Base-by-base conservation (phyloP, 2,797 vertebrate genomes). In the Alca torda region DNA sequence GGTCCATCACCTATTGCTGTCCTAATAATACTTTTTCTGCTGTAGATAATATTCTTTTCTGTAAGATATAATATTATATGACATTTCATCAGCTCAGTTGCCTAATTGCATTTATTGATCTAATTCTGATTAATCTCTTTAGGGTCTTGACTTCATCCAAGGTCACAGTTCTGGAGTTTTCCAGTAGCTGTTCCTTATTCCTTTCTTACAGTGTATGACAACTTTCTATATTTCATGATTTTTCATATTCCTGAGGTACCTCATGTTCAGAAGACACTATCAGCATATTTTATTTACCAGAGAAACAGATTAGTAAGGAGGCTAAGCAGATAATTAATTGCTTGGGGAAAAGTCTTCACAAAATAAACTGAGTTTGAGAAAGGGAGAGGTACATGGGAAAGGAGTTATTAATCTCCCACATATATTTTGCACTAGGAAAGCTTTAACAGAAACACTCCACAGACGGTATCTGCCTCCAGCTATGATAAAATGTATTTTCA, bases 1-100 rank as follows among this genome's bases (percentile, higher is more conserved):
- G 10, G 5, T 51, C 13, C 30, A 6, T 16, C 4, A 12, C 9
- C 13, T 2, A 4, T 16, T 16, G 8, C 11, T 39, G 3, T 61
- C 8, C 21, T 65, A 24, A 16, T 50, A 54, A 41, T 2, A 39
- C 6, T 30, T 46, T 19, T 53, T 43, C n/a, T 53, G 11, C 12
- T 60, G 25, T 15, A 77, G 26, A 17, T 24, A 73, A 53, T 12
- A n/a, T 0, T 16, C 9, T 65, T 91, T 64, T 64, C 26, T 4
- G 2, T 18, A 43, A 73, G 23, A 83, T 79, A 69, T 48, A 60
- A 33, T 4, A 33, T 50, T 54, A 16, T 5, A 19, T 30, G 26
- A 19, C 5, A 54, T 65, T 43, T 83, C 10, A 39, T 69, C 18
- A 73, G 3, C 41, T 81, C 43, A 79, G 16, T 39, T 76, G 11